Conservation (phyloP, 1,140 invertebrate species). For the Neodiprion lecontei region DNA sequence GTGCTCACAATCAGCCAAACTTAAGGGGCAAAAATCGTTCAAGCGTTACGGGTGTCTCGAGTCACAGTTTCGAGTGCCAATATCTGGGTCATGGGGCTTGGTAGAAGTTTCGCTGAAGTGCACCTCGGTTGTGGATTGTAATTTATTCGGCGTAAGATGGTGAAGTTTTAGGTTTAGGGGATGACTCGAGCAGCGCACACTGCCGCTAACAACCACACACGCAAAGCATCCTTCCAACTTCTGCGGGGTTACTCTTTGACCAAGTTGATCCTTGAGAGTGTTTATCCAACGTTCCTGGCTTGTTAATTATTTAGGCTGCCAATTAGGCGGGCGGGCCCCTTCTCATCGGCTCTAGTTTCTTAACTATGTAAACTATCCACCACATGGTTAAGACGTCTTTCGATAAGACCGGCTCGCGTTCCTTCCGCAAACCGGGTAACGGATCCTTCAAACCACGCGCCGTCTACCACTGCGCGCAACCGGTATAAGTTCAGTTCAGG, state of each 20-base stretch:
- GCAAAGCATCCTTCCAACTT: neutral
- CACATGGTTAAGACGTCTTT: conserved; percentile 38
- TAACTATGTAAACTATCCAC: conserved; percentile 47
- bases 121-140: neutral
- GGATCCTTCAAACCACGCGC: neutral
- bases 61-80: too few species aligned
- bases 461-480: neutral
- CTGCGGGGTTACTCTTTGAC: neutral
- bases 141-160: neutral
- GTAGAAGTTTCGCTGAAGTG: too few species aligned
- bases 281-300: neutral
- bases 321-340: neutral
- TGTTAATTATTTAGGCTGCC: conserved; percentile 5
- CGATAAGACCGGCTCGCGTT: conserved; percentile 24
- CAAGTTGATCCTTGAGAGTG: neutral
- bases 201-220: neutral
- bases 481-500: too few species aligned
- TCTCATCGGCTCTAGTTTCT: conserved; percentile 29
- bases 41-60: too few species aligned
- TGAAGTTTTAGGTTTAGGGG: too few species aligned
- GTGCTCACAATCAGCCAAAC: too few species aligned
- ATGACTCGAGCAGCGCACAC: too few species aligned
- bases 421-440: neutral
- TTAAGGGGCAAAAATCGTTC: too few species aligned
- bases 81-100: too few species aligned